Evolutionary conservation across 2,113 vertebrate species (phyloP), one percentile per base, ranked within the genome.

Genomic region (Takifugu flavidus): DNA sequence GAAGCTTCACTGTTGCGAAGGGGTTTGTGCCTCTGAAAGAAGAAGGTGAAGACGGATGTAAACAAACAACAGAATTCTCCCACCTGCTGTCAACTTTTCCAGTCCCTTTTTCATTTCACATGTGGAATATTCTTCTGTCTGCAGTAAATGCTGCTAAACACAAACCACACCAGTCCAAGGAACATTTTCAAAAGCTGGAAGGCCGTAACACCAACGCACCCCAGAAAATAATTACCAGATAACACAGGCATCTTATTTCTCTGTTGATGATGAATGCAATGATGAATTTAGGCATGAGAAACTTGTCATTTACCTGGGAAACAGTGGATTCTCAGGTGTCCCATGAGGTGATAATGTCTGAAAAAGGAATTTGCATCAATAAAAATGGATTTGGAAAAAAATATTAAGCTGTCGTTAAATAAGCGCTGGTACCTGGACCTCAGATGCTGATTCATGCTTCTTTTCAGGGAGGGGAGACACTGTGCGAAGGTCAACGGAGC

Each of bases 1-100:
- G 92, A 57, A 96, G 93, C 84, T 96, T 96, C 27, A 96, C 94
- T 0, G 94, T 96, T 62, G 94, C 94, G 39, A 96, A 96, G 1
- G 95, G 95, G 81, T 96, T 96, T 2, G 94, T 94, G 63, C 95
- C 95, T 71, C 91, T 92, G 82, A 76, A 88, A 84, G 12, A 42
- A 65, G 63, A 86, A 56, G 4, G 72, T 57, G 55, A 62, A 5
- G 54, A 69, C 64, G 75, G 67, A 75, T 69, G 74, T 90, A 86
- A 65, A 39, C 34, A 39, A 10, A 54, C 56, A 72, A 65, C 47
- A 62, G 20, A 20, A 20, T 20, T 46, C 43, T 31, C 27, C 13
- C 31, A 4, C 1, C 45, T n/a, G 45, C 14, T 46, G 45, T 20
- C 20, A 20, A 20, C 20, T 20, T 20, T 1, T 20, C 20, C 20